Evolutionary conservation across 1,140 invertebrate genomes (phyloP), one percentile per base, ranked within the genome.

Genomic region (Solenopsis invicta): DNA sequence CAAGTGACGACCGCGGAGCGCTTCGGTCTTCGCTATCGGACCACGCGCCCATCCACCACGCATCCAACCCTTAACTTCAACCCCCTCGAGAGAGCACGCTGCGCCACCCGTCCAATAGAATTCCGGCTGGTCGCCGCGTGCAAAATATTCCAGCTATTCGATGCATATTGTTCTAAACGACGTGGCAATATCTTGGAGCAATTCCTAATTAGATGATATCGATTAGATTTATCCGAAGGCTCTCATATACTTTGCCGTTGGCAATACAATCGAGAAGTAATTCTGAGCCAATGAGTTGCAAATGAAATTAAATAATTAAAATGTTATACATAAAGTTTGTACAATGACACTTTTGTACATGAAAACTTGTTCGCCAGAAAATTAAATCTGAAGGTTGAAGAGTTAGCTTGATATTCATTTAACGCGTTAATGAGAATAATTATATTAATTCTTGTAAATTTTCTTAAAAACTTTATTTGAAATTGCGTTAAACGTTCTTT

Each of bases 11-110:
- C 62, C 56, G 52, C 9, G 24, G 82, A 78, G 66, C 66, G 76
- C 34, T 82, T 67, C 34, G 34, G 29, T 52, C 54, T 75, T 88
- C 87, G 88, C 78, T 85, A 77, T 88, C 74, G 62, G 61, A 76
- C 77, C 88, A 89, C 86, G 88, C 89, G 90, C 85, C 74, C 87
- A 81, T 81, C 76, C 64, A 85, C 87, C 61, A 92, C 91, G 87
- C 92, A 92, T 71, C 77, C 87, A 82, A 74, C 91, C 88, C 89
- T 87, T 85, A 84, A 75, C 77, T 87, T 91, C 54, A 78, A 84
- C 87, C 86, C 81, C 66, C 48, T 29, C 29, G 24, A 81, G 56
- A 62, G 66, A 48, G 45, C 6, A 24, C 48, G 52, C 29, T 12
- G 54, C 18, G 50, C 62, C 64, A 75, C 29, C 24, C 72, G 21